phyloP scores from a whole-genome alignment of 2,113 vertebrate species.

The Pogona vitticeps region DNA sequence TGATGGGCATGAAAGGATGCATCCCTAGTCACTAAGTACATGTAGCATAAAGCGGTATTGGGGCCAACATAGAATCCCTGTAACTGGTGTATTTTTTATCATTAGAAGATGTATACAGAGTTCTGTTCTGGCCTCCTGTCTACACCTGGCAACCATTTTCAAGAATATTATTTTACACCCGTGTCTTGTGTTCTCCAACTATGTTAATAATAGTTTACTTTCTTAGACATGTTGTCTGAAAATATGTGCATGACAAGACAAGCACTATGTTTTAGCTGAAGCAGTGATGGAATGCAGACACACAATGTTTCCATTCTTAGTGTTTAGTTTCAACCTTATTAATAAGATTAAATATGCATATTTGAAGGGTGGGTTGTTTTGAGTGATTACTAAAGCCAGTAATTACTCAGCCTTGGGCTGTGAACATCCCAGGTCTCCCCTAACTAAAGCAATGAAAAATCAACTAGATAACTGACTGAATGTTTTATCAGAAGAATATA shows the following conservation, averaged over 20 bases:
- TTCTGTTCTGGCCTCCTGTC: not conserved
- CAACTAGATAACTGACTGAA: not conserved
- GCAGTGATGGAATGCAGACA: not conserved
- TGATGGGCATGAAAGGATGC: not conserved
- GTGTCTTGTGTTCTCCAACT: conserved; percentile 3
- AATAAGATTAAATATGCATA: not conserved
- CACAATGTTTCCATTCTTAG: not conserved
- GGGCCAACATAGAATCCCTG: not conserved
- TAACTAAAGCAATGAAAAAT: not conserved
- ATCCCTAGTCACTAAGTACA: not conserved
- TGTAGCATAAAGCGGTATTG: not conserved
- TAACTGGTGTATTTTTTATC: not conserved
- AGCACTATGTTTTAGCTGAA: not conserved
- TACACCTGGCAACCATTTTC: conserved; percentile 1
- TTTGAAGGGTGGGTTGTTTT: not conserved
- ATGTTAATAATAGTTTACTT: not conserved
- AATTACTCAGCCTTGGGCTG: not conserved
- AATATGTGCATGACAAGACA: not conserved
- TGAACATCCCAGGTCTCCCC: not conserved
- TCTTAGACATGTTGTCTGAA: not conserved
- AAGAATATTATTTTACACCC: conserved; percentile 7
- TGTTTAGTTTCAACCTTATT: not conserved
- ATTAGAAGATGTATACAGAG: not conserved
- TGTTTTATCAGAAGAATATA: not conserved
- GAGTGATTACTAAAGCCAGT: not conserved